phyloP scores from a whole-genome alignment of 2,113 vertebrate genomes.

The Protobothrops mucrosquamatus region DNA sequence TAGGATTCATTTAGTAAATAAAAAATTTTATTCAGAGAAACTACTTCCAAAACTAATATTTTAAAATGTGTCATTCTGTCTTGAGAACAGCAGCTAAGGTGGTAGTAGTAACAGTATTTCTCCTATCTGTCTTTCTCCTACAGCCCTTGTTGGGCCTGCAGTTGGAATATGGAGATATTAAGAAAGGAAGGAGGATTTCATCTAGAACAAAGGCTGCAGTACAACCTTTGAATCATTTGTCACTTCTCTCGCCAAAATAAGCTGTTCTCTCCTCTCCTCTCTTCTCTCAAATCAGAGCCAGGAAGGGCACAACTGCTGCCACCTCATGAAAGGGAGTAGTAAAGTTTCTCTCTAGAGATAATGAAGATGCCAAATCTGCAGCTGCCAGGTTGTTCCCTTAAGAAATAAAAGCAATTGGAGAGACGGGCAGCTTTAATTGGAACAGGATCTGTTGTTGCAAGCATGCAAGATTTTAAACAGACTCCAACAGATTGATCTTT shows the following conservation, averaged over 20 bases:
- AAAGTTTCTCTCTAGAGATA: background rate
- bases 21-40: background rate
- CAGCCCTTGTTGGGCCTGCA: background rate
- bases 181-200: background rate
- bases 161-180: background rate
- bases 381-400: background rate
- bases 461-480: slow-evolving; percentile 8
- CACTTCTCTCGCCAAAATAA: background rate
- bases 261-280: background rate
- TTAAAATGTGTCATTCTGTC: background rate
- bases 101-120: background rate
- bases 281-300: background rate
- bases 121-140: background rate
- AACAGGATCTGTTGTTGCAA: background rate
- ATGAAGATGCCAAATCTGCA: background rate
- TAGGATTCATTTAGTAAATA: background rate
- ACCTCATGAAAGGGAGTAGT: background rate
- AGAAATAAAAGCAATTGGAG: slow-evolving; percentile 1
- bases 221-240: background rate
- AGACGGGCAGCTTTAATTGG: slow-evolving; percentile 23
- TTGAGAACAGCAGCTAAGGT: background rate
- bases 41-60: background rate
- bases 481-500: slow-evolving; percentile 1
- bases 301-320: background rate
- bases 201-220: background rate